Percentiles rank a stretch among this genome's conserved stretches.
phyloP scores from a whole-genome alignment of 2,797 vertebrate species.

The Choloepus didactylus region DNA sequence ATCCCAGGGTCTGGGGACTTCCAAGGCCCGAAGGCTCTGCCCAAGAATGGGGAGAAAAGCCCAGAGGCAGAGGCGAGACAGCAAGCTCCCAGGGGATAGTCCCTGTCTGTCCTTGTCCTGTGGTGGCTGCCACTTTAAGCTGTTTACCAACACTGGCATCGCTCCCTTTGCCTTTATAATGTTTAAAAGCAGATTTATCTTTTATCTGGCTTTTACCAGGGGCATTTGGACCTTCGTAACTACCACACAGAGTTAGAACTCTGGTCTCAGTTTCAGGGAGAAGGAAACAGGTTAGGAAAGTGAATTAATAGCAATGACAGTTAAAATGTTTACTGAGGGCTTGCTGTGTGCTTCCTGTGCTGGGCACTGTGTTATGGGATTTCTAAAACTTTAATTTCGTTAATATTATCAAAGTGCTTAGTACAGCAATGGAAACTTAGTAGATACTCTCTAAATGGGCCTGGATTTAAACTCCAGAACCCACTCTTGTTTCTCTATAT shows the following conservation, averaged over 20 bases:
- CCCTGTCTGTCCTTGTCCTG: neutral
- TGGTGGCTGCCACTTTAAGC: neutral
- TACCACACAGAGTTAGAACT: neutral
- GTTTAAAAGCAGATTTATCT: constrained; percentile 27
- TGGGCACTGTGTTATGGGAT: constrained; percentile 5
- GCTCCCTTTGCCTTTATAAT: neutral
- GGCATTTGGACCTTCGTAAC: constrained; percentile 29
- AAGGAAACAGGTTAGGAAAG: constrained; percentile 28
- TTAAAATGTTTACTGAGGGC: constrained; percentile 54
- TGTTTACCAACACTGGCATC: neutral
- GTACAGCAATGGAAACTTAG: neutral
- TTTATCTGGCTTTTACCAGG: constrained; percentile 34
- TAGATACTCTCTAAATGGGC: neutral
- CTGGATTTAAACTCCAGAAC: constrained; percentile 44
- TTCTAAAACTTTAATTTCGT: constrained; percentile 56
- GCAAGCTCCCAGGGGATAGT: neutral
- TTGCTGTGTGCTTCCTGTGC: constrained; percentile 13
- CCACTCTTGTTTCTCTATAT: neutral
- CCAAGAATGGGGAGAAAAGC: neutral
- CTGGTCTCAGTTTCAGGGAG: constrained; percentile 38
- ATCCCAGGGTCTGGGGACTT: neutral
- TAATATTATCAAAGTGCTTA: constrained; percentile 56
- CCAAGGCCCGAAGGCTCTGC: neutral
- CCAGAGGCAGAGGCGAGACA: constrained; percentile 6
- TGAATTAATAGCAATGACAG: neutral